Percentiles rank a stretch among this genome's conserved stretches.
Evolutionary conservation across 1,140 invertebrate species (phyloP).

Genomic region (Pantala flavescens): DNA sequence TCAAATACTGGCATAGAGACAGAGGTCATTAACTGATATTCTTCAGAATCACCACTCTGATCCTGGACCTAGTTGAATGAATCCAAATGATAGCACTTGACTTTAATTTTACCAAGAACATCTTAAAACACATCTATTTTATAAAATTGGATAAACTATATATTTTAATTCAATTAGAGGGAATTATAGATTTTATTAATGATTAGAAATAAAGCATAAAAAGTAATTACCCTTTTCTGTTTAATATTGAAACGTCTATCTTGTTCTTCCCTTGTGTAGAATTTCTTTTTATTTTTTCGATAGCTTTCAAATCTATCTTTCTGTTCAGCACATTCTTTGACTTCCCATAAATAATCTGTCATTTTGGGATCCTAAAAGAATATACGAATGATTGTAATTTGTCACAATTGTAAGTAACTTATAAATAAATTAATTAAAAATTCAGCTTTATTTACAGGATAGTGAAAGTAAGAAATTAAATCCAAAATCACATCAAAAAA

Average conservation of each 20-base stretch:
- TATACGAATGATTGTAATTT: neutral
- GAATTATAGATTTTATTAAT: no score
- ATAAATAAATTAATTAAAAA: no score
- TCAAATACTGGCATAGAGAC: slow-evolving; percentile 88
- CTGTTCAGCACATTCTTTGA: slow-evolving; percentile 64
- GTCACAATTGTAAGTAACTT: no score
- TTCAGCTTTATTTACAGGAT: slow-evolving; percentile 12
- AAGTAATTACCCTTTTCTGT: slow-evolving; percentile 31
- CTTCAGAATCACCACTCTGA: slow-evolving; percentile 41
- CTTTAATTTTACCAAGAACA: no score
- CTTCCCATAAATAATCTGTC: slow-evolving; percentile 80
- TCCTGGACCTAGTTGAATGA: slow-evolving; percentile 45
- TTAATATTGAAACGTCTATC: slow-evolving; percentile 40
- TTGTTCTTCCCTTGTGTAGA: slow-evolving; percentile 43
- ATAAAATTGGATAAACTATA: no score
- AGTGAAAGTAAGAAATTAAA: slow-evolving; percentile 15
- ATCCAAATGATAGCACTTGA: neutral
- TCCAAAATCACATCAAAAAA: slow-evolving; percentile 20
- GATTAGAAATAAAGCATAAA: slow-evolving; percentile 10
- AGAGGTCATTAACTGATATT: slow-evolving; percentile 75
- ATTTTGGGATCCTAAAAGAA: slow-evolving; percentile 64
- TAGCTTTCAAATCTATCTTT: slow-evolving; percentile 54
- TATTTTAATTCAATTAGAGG: no score
- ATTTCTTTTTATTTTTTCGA: slow-evolving; percentile 41
- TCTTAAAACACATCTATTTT: no score